These are phyloP conservation scores for Cosmorhoe ocellata DNA, from an alignment of 2,888 invertebrate species.

Conservation along the genomic window DNA sequence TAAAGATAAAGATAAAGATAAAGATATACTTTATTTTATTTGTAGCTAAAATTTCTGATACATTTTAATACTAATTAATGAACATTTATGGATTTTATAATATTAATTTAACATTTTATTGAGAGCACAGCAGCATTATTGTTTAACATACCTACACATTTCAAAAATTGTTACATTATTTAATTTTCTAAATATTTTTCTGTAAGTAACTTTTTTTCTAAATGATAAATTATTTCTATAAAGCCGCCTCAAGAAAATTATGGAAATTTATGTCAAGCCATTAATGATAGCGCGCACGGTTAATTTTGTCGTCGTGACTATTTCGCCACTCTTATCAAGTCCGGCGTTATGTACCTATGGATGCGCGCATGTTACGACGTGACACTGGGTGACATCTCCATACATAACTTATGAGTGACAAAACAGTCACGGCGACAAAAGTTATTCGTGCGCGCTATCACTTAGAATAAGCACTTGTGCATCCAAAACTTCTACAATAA, in stretches of 20 bases:
- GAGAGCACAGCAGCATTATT: constrained; percentile 69
- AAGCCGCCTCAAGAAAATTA: not conserved
- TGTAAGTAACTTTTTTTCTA: not conserved
- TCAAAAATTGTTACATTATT: no score
- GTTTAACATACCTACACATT: constrained; percentile 1
- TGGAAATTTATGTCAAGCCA: not conserved
- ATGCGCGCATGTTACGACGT: no score
- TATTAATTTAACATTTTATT: constrained; percentile 49
- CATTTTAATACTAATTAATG: not conserved
- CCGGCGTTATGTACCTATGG: no score
- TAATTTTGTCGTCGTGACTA: no score
- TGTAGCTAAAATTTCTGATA: not conserved
- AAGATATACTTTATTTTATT: no score
- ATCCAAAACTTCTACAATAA: constrained; percentile 16
- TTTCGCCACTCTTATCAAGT: no score
- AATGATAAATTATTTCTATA: not conserved
- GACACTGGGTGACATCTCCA: no score
- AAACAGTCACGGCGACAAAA: no score
- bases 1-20: no score
- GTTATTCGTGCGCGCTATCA: no score
- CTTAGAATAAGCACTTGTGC: constrained; percentile 18
- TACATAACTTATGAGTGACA: no score
- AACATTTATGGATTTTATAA: constrained; percentile 27
- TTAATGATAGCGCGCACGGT: no score
- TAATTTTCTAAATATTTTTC: not conserved